Evolutionary conservation across 2,113 vertebrate genomes (phyloP), one percentile per base, ranked within the genome.

Genomic region (Indicator indicator): DNA sequence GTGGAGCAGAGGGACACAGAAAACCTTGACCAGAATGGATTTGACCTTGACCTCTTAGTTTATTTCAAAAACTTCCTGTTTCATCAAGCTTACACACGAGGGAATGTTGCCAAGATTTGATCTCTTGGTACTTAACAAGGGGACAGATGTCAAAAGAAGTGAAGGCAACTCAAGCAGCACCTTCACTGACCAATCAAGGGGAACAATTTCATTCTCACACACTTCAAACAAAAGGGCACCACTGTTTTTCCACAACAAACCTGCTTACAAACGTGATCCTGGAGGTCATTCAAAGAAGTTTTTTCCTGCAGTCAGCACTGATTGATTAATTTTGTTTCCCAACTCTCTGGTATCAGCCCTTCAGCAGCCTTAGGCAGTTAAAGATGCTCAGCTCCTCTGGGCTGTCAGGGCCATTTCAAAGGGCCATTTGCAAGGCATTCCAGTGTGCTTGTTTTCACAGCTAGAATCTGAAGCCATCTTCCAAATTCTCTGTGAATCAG

Each of bases 61-160:
- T 95, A 97, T 94, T 96, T 95, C 88, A 76, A 96, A 92, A 94
- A 75, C 62, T 46, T 95, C 87, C 84, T 91, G 74, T 67, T 70
- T 94, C 85, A 78, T 91, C 80, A 90, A 83, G 85, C 71, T 95
- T 95, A 96, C 90, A 95, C 59, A 95, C 83, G n/a, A 94, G 70
- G 92, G 90, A 95, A 94, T 89, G 92, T 84, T 64, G 69, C 75
- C 64, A 62, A 60, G 52, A 88, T 72, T 94, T 81, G 83, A 83
- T 95, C 88, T 90, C 73, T 95, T 91, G 56, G 60, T 69, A 62
- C 69, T 96, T 60, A 60, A 80, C 85, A 78, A 80, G 12, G 30
- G 72, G 72, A 70, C 56, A 68, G 83, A 82, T 44, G 63, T 88
- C 46, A 79, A 88, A 87, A 75, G 76, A 94, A 85, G 38, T 64